A percentile compares a stretch with the other conserved stretches of the same genome.
Evolutionary conservation across 2,113 vertebrate genomes (phyloP).

Genomic region (Melanocharis versteri): DNA sequence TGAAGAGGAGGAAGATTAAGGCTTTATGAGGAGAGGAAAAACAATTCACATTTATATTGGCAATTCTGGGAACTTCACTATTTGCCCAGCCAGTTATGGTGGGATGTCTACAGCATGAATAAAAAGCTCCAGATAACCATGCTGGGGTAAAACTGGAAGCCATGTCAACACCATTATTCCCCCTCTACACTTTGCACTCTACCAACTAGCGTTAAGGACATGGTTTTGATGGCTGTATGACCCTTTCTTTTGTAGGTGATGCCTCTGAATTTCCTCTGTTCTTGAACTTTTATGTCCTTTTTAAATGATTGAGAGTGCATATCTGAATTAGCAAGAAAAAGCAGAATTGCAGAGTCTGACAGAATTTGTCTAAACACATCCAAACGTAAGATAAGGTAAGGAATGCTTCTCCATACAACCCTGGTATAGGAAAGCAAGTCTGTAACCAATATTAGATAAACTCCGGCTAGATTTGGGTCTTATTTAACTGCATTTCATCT

Average conservation of each 20-base stretch:
- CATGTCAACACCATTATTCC: neutral
- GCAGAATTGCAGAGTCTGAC: neutral
- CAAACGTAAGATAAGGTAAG: neutral
- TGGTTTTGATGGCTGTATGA: neutral
- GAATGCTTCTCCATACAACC: neutral
- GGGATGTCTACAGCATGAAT: rapidly evolving
- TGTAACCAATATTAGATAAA: neutral
- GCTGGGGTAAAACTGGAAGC: neutral
- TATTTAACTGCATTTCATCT: neutral
- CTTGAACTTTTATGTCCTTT: neutral
- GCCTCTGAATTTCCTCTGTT: neutral
- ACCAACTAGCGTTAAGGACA: neutral
- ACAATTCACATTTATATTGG: neutral
- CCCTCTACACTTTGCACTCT: neutral
- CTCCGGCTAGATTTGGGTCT: neutral
- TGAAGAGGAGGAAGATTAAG: neutral
- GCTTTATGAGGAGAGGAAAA: neutral
- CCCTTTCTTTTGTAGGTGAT: neutral
- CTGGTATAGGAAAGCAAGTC: neutral
- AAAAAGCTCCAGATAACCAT: neutral
- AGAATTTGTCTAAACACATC: neutral
- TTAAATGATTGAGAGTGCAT: neutral
- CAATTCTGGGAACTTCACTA: neutral
- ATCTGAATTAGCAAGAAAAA: neutral
- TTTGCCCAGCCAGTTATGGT: neutral